Evolutionary conservation across 37 sponge, comb jelly and placozoan genomes (phyloP), one percentile per base, ranked within the genome.

Genomic region (Ephydatia muelleri): DNA sequence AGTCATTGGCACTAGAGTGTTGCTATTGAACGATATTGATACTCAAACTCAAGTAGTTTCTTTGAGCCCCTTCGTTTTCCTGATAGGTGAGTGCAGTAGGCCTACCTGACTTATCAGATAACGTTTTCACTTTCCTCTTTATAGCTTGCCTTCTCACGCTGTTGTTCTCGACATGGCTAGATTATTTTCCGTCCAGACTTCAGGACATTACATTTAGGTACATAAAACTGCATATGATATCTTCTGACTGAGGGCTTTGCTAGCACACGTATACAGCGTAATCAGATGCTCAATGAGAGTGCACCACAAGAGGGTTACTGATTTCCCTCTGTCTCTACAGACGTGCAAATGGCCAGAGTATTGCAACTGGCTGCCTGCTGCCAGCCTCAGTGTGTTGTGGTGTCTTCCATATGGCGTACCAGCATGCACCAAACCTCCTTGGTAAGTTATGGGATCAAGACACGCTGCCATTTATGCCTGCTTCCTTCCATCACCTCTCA

Each of bases 151-250:
- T 94, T 25, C 0, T 85, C 3, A 48, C 77, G 12, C 71, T 94
- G 16, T 70, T 95, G 2, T 77, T 91, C 73, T 85, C 86, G 4
- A 78, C 92, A 35, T 95, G 95, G 95, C 75, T 95, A 70, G 92
- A 95, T 34, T 86, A 86, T 35, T 95, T 89, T 66, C 89, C 91
- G 3, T 70, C 72, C 25, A 70, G 78, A 65, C 39, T 91, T 19
- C 26, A 65, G 13, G 82, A 76, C 2, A 16, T 91, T 47, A 57
- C 68, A 37, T 36, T 87, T 6, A 89, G 92, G 92, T 92, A 5
- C 73, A 29, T n/a, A n/a, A n/a, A n/a, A n/a, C n/a, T n/a, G n/a
- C n/a, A n/a, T n/a, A n/a, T 36, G 35, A 13, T 27, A 36, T 76
- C 23, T 21, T 38, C 12, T 36, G 4, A 33, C 40, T 32, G 77